These are phyloP conservation scores for Tetraneura akinire DNA, from an alignment of 1,140 invertebrate species.

Conservation along the genomic window DNA sequence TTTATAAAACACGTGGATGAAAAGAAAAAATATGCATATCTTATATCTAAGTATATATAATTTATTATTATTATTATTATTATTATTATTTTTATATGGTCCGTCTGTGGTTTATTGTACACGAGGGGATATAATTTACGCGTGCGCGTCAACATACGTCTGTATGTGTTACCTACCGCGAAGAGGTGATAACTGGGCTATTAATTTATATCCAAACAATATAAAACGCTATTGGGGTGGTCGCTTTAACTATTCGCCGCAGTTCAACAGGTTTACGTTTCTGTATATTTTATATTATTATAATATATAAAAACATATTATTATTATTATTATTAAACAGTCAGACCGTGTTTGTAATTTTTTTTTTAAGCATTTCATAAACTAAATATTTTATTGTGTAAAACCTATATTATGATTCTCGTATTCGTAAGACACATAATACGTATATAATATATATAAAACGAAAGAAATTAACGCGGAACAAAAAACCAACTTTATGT, in stretches of 20 bases:
- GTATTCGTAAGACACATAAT: neutral
- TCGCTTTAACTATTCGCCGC: neutral
- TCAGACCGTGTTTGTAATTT: no score
- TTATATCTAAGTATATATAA: no score
- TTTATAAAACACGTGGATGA: no score
- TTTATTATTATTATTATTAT: conserved; percentile 10
- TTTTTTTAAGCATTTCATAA: no score
- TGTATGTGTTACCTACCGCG: conserved; percentile 21
- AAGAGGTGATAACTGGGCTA: conserved; percentile 33
- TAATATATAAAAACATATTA: no score
- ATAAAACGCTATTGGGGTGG: neutral
- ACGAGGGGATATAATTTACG: neutral
- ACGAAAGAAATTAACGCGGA: neutral
- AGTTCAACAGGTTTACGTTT: conserved; percentile 32
- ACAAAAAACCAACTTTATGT: neutral
- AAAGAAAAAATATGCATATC: no score
- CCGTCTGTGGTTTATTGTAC: neutral
- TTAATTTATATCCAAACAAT: conserved; percentile 21
- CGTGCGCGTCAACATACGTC: neutral
- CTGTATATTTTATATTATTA: no score
- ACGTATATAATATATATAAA: neutral
- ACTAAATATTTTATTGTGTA: neutral
- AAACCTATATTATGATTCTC: neutral
- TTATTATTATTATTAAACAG: no score
- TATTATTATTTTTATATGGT: neutral